Percentiles rank a stretch among this genome's conserved stretches.
Evolutionary conservation across 2,797 vertebrate genomes (phyloP).

Genomic region (Chaetodon trifasciatus): DNA sequence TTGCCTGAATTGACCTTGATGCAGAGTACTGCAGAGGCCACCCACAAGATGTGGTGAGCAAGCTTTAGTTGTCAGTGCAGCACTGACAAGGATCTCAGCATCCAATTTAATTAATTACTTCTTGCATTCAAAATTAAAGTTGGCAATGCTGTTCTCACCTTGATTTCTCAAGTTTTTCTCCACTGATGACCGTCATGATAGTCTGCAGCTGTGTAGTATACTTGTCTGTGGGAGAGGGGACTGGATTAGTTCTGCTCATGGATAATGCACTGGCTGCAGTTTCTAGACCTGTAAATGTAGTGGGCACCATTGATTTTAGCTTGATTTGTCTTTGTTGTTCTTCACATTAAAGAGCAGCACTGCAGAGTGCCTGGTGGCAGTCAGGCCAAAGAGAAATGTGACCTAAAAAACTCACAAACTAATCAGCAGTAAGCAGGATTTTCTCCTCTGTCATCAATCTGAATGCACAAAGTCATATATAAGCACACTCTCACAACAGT

Average conservation of each 20-base stretch:
- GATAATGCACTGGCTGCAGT: constrained; percentile 62
- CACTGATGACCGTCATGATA: constrained; percentile 6
- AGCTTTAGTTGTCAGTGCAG: constrained; percentile 21
- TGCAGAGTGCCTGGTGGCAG: constrained; percentile 35
- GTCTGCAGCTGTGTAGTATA: neutral
- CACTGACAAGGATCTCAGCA: constrained; percentile 2
- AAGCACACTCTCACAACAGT: constrained; percentile 42
- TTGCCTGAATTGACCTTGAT: constrained; percentile 59
- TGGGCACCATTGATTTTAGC: constrained; percentile 65
- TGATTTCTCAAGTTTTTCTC: constrained; percentile 19
- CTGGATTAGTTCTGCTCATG: constrained; percentile 52
- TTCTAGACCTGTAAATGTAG: constrained; percentile 57
- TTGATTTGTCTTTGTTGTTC: constrained; percentile 54
- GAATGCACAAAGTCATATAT: constrained; percentile 57
- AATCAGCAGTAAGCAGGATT: constrained; percentile 34
- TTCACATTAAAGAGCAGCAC: constrained; percentile 48
- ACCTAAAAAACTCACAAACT: constrained; percentile 48
- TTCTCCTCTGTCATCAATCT: constrained; percentile 56
- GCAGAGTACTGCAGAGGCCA: constrained; percentile 58
- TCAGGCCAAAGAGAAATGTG: constrained; percentile 32
- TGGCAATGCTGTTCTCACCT: neutral
- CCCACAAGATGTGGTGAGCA: constrained; percentile 31
- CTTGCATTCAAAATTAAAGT: neutral
- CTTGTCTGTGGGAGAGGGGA: constrained; percentile 25
- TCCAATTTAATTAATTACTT: neutral